Evolutionary conservation across 92 coral and sea anemone species (phyloP), one percentile per base, ranked within the genome.

Genomic region (Palythoa caribaeorum): DNA sequence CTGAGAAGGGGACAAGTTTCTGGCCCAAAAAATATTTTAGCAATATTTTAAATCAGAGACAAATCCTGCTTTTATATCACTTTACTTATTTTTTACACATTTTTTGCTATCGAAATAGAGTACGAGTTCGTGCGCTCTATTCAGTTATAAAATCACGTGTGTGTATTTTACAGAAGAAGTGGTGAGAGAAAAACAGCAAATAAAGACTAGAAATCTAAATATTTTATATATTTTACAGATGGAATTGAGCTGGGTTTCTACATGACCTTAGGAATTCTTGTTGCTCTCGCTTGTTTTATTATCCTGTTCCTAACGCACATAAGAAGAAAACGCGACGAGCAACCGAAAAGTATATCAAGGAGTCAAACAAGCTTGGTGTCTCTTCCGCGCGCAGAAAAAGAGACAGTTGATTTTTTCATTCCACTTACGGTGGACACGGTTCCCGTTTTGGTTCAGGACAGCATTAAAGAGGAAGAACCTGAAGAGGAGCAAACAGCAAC

Each of bases 371-470:
- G 73, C 16, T 68, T 80, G 14, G 73, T 62, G 19, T 62, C 85
- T 60, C 73, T 72, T 12, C 84, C 85, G 36, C 39, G 57, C 11
- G 71, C 73, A 11, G 55, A 37, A 47, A 80, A 80, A 47, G 85
- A 80, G 47, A 65, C 15, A n/a, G 38, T 80, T 14, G 38, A 80
- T 5, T 80, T 80, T 36, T 80, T 80, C 11, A 62, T 80, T 65
- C 85, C 85, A 10, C 37, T 19, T 21, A 9, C 40, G 53, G 72
- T 80, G 28, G 73, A 40, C 44, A 80, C 85, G 28, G 39, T 80
- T 0, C 85, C 85, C 15, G 4, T 57, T 13, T 73, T 80, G 2
- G 85, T 80, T 44, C 85, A 80, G 73, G 85, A 80, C 17, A 80
- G 85, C 37, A 55, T 21, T 51, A 2, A 52, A 7, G 85, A 55